A percentile compares a stretch with the other conserved stretches of the same genome.
These are phyloP conservation scores for Reticulitermes speratus DNA, from an alignment of 1,140 invertebrate species.

Conservation along the genomic window DNA sequence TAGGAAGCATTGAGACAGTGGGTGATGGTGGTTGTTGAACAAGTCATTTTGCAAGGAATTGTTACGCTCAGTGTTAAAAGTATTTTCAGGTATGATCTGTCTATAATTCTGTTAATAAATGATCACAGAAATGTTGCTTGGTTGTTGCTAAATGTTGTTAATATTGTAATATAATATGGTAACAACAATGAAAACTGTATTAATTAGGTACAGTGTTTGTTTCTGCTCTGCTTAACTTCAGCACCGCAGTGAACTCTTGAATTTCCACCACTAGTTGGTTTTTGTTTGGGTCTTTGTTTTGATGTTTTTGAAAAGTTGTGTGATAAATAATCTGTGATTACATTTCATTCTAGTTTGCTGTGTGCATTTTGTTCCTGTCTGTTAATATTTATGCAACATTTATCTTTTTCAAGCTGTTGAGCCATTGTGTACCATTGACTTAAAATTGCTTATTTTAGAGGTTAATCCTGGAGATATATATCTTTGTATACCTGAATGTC, in stretches of 20 bases:
- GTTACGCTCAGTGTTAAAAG: background rate
- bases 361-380: too few species aligned
- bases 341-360: too few species aligned
- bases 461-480: too few species aligned
- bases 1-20: background rate
- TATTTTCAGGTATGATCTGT: slow-evolving; percentile 1
- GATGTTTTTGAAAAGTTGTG: too few species aligned
- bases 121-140: background rate
- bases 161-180: slow-evolving; percentile 11
- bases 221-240: background rate
- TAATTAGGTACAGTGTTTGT: slow-evolving; percentile 3
- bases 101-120: background rate
- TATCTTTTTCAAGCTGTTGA: too few species aligned
- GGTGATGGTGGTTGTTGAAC: background rate
- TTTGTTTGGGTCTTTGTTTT: too few species aligned
- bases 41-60: background rate
- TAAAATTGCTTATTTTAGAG: too few species aligned
- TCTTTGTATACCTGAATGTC: too few species aligned
- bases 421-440: too few species aligned
- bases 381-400: too few species aligned
- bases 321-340: too few species aligned
- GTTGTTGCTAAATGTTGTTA: background rate
- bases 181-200: background rate
- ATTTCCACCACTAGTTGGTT: background rate
- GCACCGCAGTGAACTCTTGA: background rate